Evolutionary conservation across 2,888 invertebrate genomes (phyloP).

Genomic region (Meganola albula): DNA sequence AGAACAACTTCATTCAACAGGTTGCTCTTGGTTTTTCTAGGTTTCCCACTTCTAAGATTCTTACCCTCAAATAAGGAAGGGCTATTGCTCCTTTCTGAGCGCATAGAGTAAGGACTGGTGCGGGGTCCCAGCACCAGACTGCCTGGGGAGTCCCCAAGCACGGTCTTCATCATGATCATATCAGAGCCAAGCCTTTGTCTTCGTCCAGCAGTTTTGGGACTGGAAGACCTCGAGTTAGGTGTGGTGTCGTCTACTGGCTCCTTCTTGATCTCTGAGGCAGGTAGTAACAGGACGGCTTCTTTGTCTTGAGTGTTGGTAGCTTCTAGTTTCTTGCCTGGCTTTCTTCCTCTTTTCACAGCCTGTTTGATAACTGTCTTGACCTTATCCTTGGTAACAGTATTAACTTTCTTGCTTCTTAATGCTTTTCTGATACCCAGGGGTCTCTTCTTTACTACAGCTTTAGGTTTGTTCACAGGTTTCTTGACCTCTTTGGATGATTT

Average conservation of each 20-base stretch:
- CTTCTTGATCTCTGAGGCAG: conserved; percentile 65
- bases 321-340: conserved; percentile 48
- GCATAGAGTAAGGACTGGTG: conserved; percentile 79
- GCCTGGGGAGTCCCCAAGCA: conserved; percentile 58
- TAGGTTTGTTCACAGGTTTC: conserved; percentile 57
- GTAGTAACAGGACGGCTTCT: conserved; percentile 56
- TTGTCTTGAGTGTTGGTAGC: conserved; percentile 52
- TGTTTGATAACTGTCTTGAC: conserved; percentile 57
- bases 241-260: conserved; percentile 62
- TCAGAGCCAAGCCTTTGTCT: conserved; percentile 66
- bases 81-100: conserved; percentile 77
- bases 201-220: conserved; percentile 64
- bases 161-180: conserved; percentile 67
- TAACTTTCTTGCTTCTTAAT: conserved; percentile 61
- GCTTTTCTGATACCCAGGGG: conserved; percentile 68
- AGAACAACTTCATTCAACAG: conserved; percentile 77
- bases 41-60: conserved; percentile 81
- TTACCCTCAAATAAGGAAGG: conserved; percentile 71
- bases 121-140: conserved; percentile 60
- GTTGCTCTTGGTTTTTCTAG: conserved; percentile 78
- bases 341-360: conserved; percentile 51
- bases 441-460: conserved; percentile 60
- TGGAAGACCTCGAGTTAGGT: conserved; percentile 66
- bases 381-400: conserved; percentile 49
- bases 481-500: conserved; percentile 66